Base-by-base conservation (phyloP, 2,797 vertebrate species). In the Falco naumanni region DNA sequence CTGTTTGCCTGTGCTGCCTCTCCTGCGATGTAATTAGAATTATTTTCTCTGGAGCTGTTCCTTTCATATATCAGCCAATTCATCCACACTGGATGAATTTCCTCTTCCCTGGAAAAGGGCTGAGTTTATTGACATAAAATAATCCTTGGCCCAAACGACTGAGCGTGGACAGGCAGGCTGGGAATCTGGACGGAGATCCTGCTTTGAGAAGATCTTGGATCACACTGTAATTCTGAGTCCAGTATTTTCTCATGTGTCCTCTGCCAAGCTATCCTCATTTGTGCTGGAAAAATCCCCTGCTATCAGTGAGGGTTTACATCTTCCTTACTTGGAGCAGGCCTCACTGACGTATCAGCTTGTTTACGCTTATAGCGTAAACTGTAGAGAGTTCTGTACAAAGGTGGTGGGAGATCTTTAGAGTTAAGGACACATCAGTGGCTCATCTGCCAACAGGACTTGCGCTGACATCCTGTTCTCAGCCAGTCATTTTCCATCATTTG, bases 271-370 rank as follows among this genome's bases (percentile, higher is more conserved):
- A 45, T 88, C 63, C 26, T 92, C 51, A 63, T 94, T 93, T 81
- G 64, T 78, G 90, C 89, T 89, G 68, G 50, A 94, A 95, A 96
- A 97, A 89, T 90, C 71, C 59, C 61, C 64, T 85, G 33, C 86
- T 97, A 89, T 95, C 90, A 96, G 87, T 5, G 18, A 87, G 65
- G 31, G 50, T 88, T 94, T 89, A 93, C 86, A 51, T 96, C 88
- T 96, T 92, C 86, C 96, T 96, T 82, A 94, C 88, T 96, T 95
- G 94, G 93, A 96, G 84, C 72, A 85, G 77, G 70, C 63, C 63
- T 78, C 43, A 31, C 45, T 91, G 82, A 94, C 8, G 16, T 88
- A 61, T 90, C 60, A 57, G 87, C 39, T 89, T 94, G 95, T 92
- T 94, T 92, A 89, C 2, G 7, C 89, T 79, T 89, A 48, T 51